These are phyloP conservation scores for Apomyelois bistriatella DNA, from an alignment of 2,888 invertebrate genomes.

Conservation along the genomic window DNA sequence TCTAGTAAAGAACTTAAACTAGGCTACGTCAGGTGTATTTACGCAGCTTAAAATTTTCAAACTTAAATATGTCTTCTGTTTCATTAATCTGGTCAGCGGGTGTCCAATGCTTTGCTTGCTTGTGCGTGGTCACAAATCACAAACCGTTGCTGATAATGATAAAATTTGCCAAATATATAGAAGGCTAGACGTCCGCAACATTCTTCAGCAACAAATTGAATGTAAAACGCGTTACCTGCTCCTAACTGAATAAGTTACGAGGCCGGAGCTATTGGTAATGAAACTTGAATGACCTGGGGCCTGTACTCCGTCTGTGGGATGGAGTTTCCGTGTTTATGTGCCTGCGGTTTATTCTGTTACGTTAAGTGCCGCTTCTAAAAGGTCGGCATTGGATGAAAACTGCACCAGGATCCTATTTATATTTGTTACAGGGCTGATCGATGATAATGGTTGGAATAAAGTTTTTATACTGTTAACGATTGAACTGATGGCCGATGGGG, in stretches of 20 bases:
- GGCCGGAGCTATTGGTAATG: slow-evolving; percentile 70
- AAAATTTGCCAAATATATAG: too few species aligned
- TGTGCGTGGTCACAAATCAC: too few species aligned
- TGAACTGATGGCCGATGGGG: too few species aligned
- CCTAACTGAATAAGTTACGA: slow-evolving; percentile 75
- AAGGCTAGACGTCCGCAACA: not conserved
- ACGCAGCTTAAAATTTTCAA: too few species aligned
- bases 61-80: too few species aligned
- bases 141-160: too few species aligned
- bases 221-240: slow-evolving; percentile 72
- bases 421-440: not conserved
- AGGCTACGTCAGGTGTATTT: too few species aligned
- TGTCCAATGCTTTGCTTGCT: too few species aligned
- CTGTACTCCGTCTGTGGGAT: slow-evolving; percentile 50
- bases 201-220: slow-evolving; percentile 70
- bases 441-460: too few species aligned
- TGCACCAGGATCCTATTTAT: not conserved
- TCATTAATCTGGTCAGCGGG: too few species aligned
- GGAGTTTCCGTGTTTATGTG: slow-evolving; percentile 62
- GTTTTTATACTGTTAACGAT: too few species aligned
- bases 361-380: slow-evolving; percentile 45
- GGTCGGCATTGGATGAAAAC: slow-evolving; percentile 9
- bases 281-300: slow-evolving; percentile 71
- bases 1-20: too few species aligned
- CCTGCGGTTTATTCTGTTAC: slow-evolving; percentile 44